Evolutionary conservation across 2,888 invertebrate species (phyloP).

Genomic region (Chaetogeoica ovagalla): DNA sequence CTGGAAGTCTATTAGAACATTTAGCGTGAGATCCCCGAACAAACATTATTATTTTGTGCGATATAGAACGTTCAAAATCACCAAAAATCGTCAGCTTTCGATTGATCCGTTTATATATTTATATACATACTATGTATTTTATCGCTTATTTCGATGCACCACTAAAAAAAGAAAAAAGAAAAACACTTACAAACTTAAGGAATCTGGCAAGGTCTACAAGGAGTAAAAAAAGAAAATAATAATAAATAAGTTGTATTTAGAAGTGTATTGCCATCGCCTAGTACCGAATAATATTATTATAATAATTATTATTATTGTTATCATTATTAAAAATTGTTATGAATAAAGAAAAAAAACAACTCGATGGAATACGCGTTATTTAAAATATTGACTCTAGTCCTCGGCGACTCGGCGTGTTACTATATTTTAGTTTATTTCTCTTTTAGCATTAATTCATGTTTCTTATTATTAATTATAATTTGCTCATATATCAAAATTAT

Average conservation of each 20-base stretch:
- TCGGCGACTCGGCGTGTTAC: slow-evolving; percentile 34
- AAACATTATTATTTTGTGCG: too few relatives aligned
- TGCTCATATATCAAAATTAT: slow-evolving; percentile 52
- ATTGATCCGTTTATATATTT: too few relatives aligned
- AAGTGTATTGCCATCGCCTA: slow-evolving; percentile 37
- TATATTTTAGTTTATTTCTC: background rate
- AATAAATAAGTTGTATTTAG: background rate
- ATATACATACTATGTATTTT: too few relatives aligned
- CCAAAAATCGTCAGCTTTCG: too few relatives aligned
- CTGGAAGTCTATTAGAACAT: too few relatives aligned
- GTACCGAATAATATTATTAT: slow-evolving; percentile 22
- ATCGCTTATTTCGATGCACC: too few relatives aligned
- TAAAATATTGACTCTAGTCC: slow-evolving; percentile 43
- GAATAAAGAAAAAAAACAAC: background rate
- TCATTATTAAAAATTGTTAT: too few relatives aligned
- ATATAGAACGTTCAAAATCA: too few relatives aligned
- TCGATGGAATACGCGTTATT: slow-evolving; percentile 8
- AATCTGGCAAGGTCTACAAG: background rate
- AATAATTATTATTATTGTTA: slow-evolving; percentile 13
- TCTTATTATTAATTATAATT: slow-evolving; percentile 19
- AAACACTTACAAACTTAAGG: background rate
- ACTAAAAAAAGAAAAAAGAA: too few relatives aligned
- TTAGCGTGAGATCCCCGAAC: too few relatives aligned
- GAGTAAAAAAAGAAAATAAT: too few relatives aligned
- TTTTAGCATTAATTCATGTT: too few relatives aligned